A percentile compares a stretch with the other conserved stretches of the same genome.
Conservation (phyloP, 2,888 invertebrate species). For the Drosophila seclusa region DNA sequence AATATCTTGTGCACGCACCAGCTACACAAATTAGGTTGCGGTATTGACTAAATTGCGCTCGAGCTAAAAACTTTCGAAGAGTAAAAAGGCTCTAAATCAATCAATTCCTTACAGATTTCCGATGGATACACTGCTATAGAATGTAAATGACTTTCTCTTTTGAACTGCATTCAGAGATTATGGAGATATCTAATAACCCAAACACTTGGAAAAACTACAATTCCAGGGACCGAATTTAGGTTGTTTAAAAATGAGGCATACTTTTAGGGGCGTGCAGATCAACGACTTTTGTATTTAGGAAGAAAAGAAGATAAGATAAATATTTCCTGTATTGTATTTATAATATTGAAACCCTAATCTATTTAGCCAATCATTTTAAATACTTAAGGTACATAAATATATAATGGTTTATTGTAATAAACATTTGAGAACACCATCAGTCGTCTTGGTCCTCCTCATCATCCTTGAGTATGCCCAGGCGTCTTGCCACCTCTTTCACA, state of each 20-base stretch:
- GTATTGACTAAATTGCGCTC: neutral
- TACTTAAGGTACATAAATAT: neutral
- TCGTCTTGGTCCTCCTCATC: slow-evolving; percentile 87
- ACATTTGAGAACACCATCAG: slow-evolving; percentile 2
- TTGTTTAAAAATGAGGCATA: neutral
- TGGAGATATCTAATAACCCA: no score
- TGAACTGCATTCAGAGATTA: neutral
- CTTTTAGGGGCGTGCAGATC: neutral
- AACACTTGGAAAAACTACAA: no score
- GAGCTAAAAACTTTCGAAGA: neutral
- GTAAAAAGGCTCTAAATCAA: neutral
- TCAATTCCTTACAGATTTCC: neutral
- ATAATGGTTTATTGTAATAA: neutral
- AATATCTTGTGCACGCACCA: neutral
- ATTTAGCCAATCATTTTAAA: slow-evolving; percentile 7
- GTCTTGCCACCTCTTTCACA: slow-evolving; percentile 93
- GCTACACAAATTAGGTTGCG: neutral
- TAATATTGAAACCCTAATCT: slow-evolving; percentile 1
- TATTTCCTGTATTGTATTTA: slow-evolving; percentile 4
- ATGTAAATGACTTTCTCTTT: neutral
- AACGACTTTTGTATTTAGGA: neutral
- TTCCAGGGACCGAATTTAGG: no score
- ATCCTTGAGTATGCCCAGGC: slow-evolving; percentile 94
- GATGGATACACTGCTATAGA: neutral
- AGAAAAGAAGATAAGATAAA: neutral